Evolutionary conservation across 2,888 invertebrate genomes (phyloP).

Genomic region (Monoplex corrugatus): DNA sequence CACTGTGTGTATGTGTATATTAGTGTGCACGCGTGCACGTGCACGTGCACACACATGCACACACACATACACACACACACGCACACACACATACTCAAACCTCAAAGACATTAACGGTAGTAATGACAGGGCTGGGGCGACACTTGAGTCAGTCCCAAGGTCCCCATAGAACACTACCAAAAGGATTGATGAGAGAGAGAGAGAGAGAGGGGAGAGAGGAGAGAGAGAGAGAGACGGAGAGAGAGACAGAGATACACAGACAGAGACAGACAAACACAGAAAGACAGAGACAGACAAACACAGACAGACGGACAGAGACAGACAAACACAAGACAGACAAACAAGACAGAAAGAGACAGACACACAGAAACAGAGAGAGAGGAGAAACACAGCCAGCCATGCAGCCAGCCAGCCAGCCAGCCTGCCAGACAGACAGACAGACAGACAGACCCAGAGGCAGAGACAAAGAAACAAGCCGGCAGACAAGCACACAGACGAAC

Average conservation of each 20-base stretch:
- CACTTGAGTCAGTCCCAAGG: background rate
- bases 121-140: background rate
- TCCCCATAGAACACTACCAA: too few species aligned
- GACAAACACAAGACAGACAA: too few species aligned
- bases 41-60: background rate
- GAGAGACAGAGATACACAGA: too few species aligned
- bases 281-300: too few species aligned
- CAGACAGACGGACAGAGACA: too few species aligned
- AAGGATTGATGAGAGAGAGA: too few species aligned
- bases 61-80: background rate
- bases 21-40: background rate
- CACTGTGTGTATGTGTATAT: background rate
- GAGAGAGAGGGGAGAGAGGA: too few species aligned
- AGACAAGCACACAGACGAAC: background rate
- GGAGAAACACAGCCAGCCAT: too few species aligned
- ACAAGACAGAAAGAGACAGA: too few species aligned
- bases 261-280: too few species aligned
- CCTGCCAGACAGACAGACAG: background rate
- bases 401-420: background rate
- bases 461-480: background rate
- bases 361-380: too few species aligned
- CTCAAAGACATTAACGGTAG: background rate
- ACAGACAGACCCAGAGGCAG: background rate
- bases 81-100: background rate
- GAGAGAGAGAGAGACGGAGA: too few species aligned